phyloP scores from a whole-genome alignment of 2,113 vertebrate species.

The Leucosticte australis region DNA sequence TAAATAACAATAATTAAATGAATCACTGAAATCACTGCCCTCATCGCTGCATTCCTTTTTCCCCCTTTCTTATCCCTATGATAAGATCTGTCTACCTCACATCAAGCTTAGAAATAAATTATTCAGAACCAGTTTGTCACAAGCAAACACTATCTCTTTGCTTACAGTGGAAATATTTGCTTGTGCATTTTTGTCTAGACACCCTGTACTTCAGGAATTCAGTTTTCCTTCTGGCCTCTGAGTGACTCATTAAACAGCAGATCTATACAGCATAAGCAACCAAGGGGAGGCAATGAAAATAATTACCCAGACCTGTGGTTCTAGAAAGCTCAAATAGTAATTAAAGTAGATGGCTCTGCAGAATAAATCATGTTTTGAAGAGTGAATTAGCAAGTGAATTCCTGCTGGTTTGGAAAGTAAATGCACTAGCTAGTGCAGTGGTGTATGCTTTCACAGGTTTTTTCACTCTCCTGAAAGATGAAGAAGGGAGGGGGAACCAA shows the following conservation, averaged over 20 bases:
- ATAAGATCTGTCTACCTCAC: not conserved
- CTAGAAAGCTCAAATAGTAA: constrained; percentile 71
- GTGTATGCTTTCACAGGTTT: not conserved
- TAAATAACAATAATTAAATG: constrained; percentile 43
- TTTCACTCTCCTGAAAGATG: not conserved
- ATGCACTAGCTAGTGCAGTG: not conserved
- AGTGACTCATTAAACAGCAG: constrained; percentile 72
- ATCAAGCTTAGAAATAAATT: constrained; percentile 63
- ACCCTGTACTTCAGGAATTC: constrained; percentile 54
- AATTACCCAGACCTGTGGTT: constrained; percentile 65
- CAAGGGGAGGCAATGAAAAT: constrained; percentile 67
- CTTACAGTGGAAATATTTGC: constrained; percentile 67
- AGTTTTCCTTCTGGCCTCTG: constrained; percentile 46
- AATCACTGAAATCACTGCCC: constrained; percentile 13
- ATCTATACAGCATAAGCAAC: constrained; percentile 60
- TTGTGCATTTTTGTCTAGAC: constrained; percentile 61
- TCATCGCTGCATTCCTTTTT: not conserved
- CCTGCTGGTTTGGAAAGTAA: constrained; percentile 34
- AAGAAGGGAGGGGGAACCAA: not conserved
- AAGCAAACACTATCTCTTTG: constrained; percentile 57
- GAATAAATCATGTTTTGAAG: constrained; percentile 16
- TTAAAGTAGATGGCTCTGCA: constrained; percentile 60
- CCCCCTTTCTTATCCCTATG: not conserved
- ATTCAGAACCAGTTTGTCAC: constrained; percentile 66
- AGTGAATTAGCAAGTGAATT: constrained; percentile 1